A percentile compares a stretch with the other conserved stretches of the same genome.
phyloP scores from a whole-genome alignment of 2,888 invertebrate species.

The Xestoiulus laeticollis region DNA sequence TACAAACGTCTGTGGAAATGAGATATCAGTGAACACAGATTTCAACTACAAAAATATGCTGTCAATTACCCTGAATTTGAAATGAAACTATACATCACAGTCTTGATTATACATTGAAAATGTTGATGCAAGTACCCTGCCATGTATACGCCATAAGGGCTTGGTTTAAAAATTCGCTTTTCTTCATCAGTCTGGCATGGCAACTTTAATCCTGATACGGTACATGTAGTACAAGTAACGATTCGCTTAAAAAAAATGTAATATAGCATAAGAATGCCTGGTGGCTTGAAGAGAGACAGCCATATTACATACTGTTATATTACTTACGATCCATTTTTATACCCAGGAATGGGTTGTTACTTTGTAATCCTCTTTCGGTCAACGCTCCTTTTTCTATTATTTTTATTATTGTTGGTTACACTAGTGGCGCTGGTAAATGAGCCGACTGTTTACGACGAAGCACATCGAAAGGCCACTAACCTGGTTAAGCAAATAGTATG shows the following conservation, averaged over 20 bases:
- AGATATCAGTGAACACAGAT: not conserved
- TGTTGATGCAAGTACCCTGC: no score
- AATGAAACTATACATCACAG: not conserved
- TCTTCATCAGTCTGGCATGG: not conserved
- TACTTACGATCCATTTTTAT: not conserved
- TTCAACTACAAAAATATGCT: not conserved
- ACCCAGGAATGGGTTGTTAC: not conserved
- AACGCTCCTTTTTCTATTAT: slow-evolving; percentile 27
- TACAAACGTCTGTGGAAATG: not conserved
- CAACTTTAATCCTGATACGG: not conserved
- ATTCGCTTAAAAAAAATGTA: not conserved
- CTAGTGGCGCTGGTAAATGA: slow-evolving; percentile 8
- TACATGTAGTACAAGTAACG: not conserved
- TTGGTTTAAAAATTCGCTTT: no score
- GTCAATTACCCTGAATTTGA: not conserved
- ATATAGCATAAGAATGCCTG: not conserved
- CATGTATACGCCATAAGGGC: no score
- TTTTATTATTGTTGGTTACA: slow-evolving; percentile 36
- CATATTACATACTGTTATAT: not conserved
- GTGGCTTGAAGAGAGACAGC: not conserved
- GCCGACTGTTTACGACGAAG: not conserved
- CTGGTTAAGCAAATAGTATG: not conserved
- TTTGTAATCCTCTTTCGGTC: not conserved
- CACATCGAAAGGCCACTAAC: slow-evolving; percentile 15
- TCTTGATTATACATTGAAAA: no score